Evolutionary conservation across 2,113 vertebrate species (phyloP).

Genomic region (Ailurus styani): DNA sequence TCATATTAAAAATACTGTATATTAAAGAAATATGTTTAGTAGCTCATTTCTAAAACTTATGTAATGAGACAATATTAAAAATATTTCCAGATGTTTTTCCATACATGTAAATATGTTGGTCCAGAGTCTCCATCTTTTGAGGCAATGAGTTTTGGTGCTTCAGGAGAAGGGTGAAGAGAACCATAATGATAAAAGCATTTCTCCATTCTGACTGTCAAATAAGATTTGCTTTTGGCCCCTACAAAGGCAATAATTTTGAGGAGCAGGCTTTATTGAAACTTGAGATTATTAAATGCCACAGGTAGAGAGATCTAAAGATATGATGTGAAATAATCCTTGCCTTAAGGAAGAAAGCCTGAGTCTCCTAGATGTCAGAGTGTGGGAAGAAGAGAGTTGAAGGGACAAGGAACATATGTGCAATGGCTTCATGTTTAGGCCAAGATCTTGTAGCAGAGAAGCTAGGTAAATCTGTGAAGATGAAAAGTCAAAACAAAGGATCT

Average conservation of each 20-base stretch:
- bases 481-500: background rate
- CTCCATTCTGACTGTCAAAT: background rate
- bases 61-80: background rate
- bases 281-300: background rate
- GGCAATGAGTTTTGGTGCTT: background rate
- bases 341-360: background rate
- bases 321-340: background rate
- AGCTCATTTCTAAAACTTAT: background rate
- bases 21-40: background rate
- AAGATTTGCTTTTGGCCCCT: background rate
- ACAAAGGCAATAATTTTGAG: background rate
- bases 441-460: background rate
- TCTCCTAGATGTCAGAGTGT: background rate
- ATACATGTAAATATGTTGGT: background rate
- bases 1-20: background rate
- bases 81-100: background rate
- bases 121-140: background rate
- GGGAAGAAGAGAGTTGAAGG: background rate
- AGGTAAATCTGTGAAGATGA: background rate
- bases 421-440: background rate
- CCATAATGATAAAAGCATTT: background rate
- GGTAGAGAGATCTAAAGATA: background rate
- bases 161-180: background rate
- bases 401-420: background rate
- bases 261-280: background rate